Evolutionary conservation across 1,140 invertebrate species (phyloP).

Genomic region (Saccostrea echinata): DNA sequence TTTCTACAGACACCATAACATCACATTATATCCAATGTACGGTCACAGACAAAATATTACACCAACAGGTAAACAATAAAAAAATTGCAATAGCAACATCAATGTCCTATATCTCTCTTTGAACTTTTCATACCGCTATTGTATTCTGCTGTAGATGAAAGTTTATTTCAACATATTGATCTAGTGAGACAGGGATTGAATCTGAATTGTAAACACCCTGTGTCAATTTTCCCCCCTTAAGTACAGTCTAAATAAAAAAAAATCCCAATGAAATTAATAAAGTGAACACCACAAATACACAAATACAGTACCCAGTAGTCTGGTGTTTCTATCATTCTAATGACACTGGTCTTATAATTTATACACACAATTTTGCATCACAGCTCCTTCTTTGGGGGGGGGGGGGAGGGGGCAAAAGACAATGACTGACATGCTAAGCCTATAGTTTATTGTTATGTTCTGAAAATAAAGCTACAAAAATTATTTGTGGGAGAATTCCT

Average conservation of each 20-base stretch:
- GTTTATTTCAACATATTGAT: constrained; percentile 32
- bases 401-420: too few species aligned
- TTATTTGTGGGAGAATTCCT: too few species aligned
- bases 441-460: too few species aligned
- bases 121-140: constrained; percentile 4
- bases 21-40: not conserved
- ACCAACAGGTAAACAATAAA: not conserved
- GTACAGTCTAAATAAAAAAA: constrained; percentile 4
- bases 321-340: too few species aligned
- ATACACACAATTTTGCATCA: too few species aligned
- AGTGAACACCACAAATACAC: not conserved
- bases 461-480: too few species aligned
- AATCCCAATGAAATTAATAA: not conserved
- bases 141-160: not conserved
- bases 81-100: not conserved
- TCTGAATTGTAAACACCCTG: constrained; percentile 6
- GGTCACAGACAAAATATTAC: not conserved
- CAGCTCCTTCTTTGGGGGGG: too few species aligned
- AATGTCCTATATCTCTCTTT: not conserved
- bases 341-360: too few species aligned
- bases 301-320: too few species aligned
- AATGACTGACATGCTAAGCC: too few species aligned
- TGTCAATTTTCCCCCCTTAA: constrained; percentile 6
- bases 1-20: not conserved
- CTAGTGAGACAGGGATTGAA: not conserved